Conservation (phyloP, 1,140 invertebrate genomes). For the Rhopalosiphum maidis region DNA sequence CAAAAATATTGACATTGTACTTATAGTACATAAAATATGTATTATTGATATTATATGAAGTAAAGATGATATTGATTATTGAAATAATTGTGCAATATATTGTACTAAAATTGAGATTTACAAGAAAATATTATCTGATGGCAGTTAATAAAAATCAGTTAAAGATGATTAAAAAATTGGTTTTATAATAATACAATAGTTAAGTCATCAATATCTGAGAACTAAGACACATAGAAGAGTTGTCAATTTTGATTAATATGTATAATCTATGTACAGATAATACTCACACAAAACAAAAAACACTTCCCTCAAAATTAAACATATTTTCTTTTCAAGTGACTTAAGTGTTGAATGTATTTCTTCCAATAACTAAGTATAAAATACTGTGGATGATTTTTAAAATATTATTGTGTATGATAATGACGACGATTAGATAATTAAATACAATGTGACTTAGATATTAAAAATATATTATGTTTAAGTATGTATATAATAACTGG, state of each 20-base stretch:
- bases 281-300: background rate
- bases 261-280: background rate
- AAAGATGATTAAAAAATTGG: background rate
- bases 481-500: background rate
- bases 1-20: background rate
- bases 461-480: background rate
- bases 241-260: background rate
- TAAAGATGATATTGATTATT: background rate
- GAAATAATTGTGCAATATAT: background rate
- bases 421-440: background rate
- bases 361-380: background rate
- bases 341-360: background rate
- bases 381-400: background rate
- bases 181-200: background rate
- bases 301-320: background rate
- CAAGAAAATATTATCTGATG: background rate
- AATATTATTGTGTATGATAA: background rate
- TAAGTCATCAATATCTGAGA: background rate
- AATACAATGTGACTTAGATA: conserved; percentile 2
- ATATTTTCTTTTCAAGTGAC: conserved; percentile 23
- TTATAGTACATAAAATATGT: background rate
- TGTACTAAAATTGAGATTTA: background rate
- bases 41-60: background rate
- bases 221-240: background rate
- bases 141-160: background rate